Percentiles rank a stretch among this genome's conserved stretches.
Conservation (phyloP, 2,888 invertebrate genomes). For the Terebella lapidaria region DNA sequence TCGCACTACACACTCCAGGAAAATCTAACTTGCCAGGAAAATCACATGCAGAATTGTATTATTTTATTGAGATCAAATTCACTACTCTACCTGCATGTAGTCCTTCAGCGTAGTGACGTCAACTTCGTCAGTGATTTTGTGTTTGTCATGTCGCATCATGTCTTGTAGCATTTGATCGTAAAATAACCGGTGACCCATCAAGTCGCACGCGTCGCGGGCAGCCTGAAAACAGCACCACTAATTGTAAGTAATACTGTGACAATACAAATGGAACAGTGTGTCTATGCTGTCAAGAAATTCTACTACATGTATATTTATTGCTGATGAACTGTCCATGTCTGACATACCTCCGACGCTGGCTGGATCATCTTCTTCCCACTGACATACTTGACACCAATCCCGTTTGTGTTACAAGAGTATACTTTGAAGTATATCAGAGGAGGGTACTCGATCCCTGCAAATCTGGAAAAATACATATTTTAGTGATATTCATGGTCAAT, state of each 20-base stretch:
- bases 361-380: slow-evolving; percentile 49
- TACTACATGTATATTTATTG: no score
- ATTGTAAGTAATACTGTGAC: not conserved
- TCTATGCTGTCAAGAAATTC: not conserved
- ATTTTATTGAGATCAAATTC: no score
- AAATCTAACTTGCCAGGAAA: no score
- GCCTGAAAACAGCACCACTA: slow-evolving; percentile 38
- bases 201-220: slow-evolving; percentile 45
- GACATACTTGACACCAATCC: slow-evolving; percentile 44
- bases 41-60: no score
- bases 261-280: no score
- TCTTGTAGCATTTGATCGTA: slow-evolving; percentile 49
- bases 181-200: slow-evolving; percentile 50
- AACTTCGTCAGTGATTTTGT: slow-evolving; percentile 42
- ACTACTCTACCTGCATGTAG: slow-evolving; percentile 51
- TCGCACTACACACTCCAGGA: no score
- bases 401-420: slow-evolving; percentile 31
- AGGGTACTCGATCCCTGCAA: slow-evolving; percentile 52
- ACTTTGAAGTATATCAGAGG: slow-evolving; percentile 53
- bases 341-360: slow-evolving; percentile 45
- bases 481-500: no score
- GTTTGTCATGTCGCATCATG: slow-evolving; percentile 38
- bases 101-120: slow-evolving; percentile 52
- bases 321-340: no score
- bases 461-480: slow-evolving; percentile 36